phyloP scores from a whole-genome alignment of 2,113 vertebrate genomes.

The Bufo bufo region DNA sequence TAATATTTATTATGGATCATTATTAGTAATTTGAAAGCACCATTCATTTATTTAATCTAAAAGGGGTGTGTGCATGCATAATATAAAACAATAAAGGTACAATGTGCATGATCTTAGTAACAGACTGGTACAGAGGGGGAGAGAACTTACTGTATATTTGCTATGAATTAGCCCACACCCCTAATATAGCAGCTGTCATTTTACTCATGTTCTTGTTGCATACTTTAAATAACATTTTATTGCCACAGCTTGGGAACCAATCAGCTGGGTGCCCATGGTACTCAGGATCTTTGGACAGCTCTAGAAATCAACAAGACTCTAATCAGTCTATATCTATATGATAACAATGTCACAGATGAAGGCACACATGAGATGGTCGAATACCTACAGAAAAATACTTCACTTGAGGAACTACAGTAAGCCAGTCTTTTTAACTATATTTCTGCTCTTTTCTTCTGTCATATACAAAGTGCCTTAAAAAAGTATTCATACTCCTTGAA shows the following conservation, averaged over 20 bases:
- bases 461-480: no score
- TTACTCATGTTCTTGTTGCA: background rate
- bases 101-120: no score
- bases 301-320: slow-evolving; percentile 26
- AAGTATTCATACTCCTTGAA: no score
- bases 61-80: no score
- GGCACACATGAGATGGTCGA: background rate
- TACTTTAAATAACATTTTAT: background rate
- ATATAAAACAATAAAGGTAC: no score
- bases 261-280: background rate
- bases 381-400: slow-evolving; percentile 11
- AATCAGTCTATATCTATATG: slow-evolving; percentile 25
- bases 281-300: slow-evolving; percentile 23
- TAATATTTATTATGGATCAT: no score
- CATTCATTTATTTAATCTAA: no score
- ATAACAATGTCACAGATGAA: slow-evolving; percentile 33
- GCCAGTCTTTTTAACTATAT: background rate
- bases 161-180: no score
- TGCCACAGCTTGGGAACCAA: slow-evolving; percentile 29
- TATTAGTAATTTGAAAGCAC: no score
- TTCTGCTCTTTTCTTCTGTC: background rate
- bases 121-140: no score
- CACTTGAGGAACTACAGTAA: slow-evolving; percentile 43
- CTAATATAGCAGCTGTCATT: no score
- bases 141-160: no score